Percentiles rank a stretch among this genome's conserved stretches.
These are phyloP conservation scores for Megalopta genalis DNA, from an alignment of 1,140 invertebrate species.

Conservation along the genomic window DNA sequence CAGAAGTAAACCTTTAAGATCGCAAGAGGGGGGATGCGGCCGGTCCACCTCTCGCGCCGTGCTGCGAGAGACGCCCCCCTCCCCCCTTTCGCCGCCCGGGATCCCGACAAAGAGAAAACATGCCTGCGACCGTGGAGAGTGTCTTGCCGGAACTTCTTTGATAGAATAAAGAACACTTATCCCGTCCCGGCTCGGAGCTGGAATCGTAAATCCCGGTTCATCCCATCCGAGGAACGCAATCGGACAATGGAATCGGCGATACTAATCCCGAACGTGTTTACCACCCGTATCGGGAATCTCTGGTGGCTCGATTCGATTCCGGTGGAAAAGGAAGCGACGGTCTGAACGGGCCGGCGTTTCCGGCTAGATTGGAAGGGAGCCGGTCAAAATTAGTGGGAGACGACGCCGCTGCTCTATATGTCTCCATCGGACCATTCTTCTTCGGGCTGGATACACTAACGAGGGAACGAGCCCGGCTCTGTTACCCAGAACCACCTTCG, in stretches of 20 bases:
- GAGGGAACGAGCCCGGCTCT: conserved; percentile 1
- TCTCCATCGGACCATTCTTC: conserved; percentile 42
- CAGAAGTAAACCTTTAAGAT: too few species aligned
- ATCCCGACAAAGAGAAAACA: not conserved
- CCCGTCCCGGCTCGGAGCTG: conserved; percentile 3
- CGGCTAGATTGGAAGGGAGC: not conserved
- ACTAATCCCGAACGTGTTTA: conserved; percentile 46
- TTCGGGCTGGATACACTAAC: conserved; percentile 20
- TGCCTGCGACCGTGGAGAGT: conserved; percentile 1
- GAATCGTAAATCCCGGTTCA: conserved; percentile 46
- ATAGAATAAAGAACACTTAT: conserved; percentile 38
- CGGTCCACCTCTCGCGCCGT: too few species aligned
- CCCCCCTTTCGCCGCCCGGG: too few species aligned
- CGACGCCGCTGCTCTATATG: conserved; percentile 48
- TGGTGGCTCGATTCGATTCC: conserved; percentile 27
- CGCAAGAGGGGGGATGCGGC: too few species aligned
- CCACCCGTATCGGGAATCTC: conserved; percentile 42
- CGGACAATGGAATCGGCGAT: conserved; percentile 43
- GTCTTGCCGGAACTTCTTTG: conserved; percentile 33
- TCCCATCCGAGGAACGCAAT: conserved; percentile 23
- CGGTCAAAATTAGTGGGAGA: conserved; percentile 43
- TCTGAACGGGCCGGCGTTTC: not conserved
- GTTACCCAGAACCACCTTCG: not conserved
- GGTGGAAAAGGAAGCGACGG: conserved; percentile 2
- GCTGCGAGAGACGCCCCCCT: too few species aligned